These are phyloP conservation scores for Misgurnus mizolepis DNA, from an alignment of 2,113 vertebrate genomes.

Conservation along the genomic window DNA sequence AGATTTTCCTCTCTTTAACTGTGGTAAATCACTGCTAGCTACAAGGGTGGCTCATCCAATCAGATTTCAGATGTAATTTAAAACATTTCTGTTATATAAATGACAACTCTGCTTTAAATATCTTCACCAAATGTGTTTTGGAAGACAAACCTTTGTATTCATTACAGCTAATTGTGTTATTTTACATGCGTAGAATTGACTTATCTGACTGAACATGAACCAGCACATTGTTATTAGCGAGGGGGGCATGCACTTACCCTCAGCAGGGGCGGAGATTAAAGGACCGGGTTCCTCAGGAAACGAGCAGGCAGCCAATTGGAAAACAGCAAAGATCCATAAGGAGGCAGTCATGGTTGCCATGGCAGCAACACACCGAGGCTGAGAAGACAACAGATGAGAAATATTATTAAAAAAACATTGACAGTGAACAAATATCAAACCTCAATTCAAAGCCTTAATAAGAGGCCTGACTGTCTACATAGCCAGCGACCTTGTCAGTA, in stretches of 20 bases:
- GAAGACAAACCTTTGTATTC: neutral
- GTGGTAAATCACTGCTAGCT: too few species aligned
- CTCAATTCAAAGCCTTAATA: neutral
- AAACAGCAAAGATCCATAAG: constrained; percentile 72
- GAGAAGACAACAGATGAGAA: constrained; percentile 59
- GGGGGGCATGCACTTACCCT: constrained; percentile 71
- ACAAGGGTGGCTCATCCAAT: neutral
- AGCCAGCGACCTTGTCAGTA: neutral
- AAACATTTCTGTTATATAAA: neutral
- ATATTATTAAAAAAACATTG: constrained; percentile 16
- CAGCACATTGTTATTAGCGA: neutral
- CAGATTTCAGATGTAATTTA: neutral
- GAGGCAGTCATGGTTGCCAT: constrained; percentile 73
- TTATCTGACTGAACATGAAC: constrained; percentile 37
- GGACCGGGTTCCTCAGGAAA: constrained; percentile 80
- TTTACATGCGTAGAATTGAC: neutral
- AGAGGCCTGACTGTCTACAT: neutral
- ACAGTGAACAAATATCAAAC: neutral
- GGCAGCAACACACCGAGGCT: constrained; percentile 72
- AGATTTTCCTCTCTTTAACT: neutral
- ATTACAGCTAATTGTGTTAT: neutral
- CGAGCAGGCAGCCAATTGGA: constrained; percentile 75
- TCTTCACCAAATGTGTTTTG: too few species aligned
- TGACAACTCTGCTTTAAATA: too few species aligned
- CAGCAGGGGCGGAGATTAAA: constrained; percentile 76